phyloP scores from a whole-genome alignment of 2,113 vertebrate genomes.

The Gambusia affinis region DNA sequence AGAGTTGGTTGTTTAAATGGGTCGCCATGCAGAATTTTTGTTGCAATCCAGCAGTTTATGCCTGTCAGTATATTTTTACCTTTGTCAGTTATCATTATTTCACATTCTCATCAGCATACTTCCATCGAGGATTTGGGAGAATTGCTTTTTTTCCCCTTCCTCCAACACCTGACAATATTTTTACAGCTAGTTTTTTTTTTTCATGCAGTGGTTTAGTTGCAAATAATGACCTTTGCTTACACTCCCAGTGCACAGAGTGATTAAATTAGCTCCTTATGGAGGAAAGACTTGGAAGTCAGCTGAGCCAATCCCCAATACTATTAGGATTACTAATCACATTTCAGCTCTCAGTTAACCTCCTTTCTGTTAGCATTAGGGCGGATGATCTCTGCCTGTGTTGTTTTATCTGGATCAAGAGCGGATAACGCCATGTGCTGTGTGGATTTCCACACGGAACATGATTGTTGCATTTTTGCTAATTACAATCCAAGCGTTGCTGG shows the following conservation, averaged over 20 bases:
- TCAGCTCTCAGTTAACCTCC: conserved; percentile 42
- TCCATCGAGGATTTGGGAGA: neutral
- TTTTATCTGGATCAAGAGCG: conserved; percentile 34
- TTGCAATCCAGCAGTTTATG: neutral
- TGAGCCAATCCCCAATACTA: conserved; percentile 35
- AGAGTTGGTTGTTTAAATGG: no score
- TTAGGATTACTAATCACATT: conserved; percentile 55
- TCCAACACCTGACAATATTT: neutral
- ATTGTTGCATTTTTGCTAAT: neutral
- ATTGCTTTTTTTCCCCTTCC: neutral
- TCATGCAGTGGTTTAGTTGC: neutral
- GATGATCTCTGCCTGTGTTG: conserved; percentile 61
- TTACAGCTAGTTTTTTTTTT: neutral
- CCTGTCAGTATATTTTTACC: neutral
- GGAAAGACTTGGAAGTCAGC: conserved; percentile 9
- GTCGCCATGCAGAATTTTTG: neutral
- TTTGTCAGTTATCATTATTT: neutral
- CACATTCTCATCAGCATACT: neutral
- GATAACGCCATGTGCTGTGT: conserved; percentile 23
- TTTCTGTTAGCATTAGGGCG: conserved; percentile 45
- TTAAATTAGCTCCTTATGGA: conserved; percentile 11
- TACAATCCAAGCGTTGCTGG: neutral
- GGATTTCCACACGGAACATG: neutral
- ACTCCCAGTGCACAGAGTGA: neutral
- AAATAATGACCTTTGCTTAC: neutral